Evolutionary conservation across 2,113 vertebrate species (phyloP).

Genomic region (Elgaria multicarinata): DNA sequence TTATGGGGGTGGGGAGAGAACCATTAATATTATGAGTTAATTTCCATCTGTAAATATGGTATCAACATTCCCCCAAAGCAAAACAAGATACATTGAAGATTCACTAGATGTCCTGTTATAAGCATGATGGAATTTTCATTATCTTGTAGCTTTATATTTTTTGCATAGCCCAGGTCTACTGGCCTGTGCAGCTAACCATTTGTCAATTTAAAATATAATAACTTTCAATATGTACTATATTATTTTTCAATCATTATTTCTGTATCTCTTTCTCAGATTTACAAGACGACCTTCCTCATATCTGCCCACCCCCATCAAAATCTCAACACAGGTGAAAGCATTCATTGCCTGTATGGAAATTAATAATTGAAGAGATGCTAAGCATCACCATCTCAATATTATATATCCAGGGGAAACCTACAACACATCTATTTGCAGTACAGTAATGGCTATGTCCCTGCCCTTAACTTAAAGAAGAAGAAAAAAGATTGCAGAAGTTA

Average conservation of each 20-base stretch:
- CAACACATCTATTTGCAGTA: slow-evolving; percentile 17
- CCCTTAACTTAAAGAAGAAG: not conserved
- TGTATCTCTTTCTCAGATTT: slow-evolving; percentile 59
- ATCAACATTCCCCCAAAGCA: not conserved
- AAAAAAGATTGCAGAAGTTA: slow-evolving; percentile 17
- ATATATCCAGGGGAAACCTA: slow-evolving; percentile 22
- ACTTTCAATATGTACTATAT: slow-evolving; percentile 51
- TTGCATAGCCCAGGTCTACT: slow-evolving; percentile 12
- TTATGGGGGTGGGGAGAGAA: not conserved
- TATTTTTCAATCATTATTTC: slow-evolving; percentile 52
- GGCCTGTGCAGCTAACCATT: slow-evolving; percentile 36
- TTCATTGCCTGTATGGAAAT: slow-evolving; percentile 60
- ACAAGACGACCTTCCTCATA: slow-evolving; percentile 24
- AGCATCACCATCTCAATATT: slow-evolving; percentile 27
- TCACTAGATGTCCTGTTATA: slow-evolving; percentile 42
- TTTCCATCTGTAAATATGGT: not conserved
- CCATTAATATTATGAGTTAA: not conserved
- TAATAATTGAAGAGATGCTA: slow-evolving; percentile 56
- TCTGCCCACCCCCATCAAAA: not conserved
- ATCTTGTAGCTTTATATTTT: slow-evolving; percentile 43
- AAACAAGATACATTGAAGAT: not conserved
- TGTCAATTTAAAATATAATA: slow-evolving; percentile 48
- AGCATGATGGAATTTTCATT: slow-evolving; percentile 62
- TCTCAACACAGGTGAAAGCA: slow-evolving; percentile 58
- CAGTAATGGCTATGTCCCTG: not conserved